Evolutionary conservation across 2,113 vertebrate species (phyloP).

Genomic region (Coptodon rendalli): DNA sequence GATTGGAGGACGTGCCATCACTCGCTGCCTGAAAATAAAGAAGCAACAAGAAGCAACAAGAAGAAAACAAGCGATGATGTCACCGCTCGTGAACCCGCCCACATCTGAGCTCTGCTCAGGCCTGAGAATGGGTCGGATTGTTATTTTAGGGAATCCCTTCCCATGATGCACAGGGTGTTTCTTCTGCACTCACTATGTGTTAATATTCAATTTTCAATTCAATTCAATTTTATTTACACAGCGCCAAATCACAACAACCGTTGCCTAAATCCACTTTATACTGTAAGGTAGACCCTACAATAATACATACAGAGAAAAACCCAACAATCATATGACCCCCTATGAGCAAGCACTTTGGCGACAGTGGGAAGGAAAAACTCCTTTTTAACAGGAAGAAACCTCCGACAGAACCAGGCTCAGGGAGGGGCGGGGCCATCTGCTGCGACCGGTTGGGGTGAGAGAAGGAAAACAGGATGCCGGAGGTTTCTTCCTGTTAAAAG

Average conservation of each 20-base stretch:
- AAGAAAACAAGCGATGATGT: background rate
- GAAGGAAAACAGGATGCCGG: no score
- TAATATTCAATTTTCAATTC: background rate
- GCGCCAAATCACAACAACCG: background rate
- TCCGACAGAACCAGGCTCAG: no score
- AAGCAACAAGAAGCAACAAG: background rate
- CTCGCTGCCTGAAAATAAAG: background rate
- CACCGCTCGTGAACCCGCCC: background rate
- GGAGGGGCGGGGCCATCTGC: no score
- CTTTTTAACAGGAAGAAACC: no score
- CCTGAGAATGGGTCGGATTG: background rate
- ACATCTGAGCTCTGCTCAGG: background rate
- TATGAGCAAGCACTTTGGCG: background rate
- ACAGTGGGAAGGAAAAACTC: background rate
- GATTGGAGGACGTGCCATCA: background rate
- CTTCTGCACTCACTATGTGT: background rate
- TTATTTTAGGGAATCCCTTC: background rate
- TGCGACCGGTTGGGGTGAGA: no score
- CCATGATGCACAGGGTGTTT: background rate
- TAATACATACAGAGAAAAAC: background rate
- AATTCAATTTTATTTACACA: accelerated
- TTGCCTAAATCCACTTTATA: background rate
- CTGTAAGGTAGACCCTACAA: background rate
- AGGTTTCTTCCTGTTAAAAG: background rate
- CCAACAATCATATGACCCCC: background rate